Base-by-base conservation (phyloP, 2,888 invertebrate genomes). In the Linnaemya tessellans region DNA sequence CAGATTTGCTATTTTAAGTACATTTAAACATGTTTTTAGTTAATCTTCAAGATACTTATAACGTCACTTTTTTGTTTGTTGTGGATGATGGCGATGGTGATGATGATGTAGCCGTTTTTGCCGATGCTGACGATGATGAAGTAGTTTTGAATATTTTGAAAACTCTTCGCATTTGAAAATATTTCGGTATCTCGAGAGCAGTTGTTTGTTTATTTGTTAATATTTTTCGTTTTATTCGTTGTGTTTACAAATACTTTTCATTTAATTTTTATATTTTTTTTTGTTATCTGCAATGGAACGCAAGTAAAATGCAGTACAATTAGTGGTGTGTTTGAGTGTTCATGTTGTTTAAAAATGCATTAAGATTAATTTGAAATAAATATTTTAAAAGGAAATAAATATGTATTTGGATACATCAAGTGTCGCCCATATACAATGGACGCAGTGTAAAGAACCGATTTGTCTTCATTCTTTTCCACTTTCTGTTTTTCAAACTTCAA, bases 11-110 rank as follows among this genome's bases (percentile, higher is more conserved):
- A 70, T 79, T 68, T 84, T 74, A 84, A 84, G 73, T 84, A 81
- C 81, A 58, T 73, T 80, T 74, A 60, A 70, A 75, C 75, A 82
- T 85, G 82, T 82, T 82, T 75, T 74, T 79, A 75, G 74, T 79
- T 80, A 85, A 85, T 85, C 85, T 82, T 67, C 35, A 77, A 80
- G 82, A 85, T 82, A 82, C 82, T 82, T 79, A 82, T 64, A 80
- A 80, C 71, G 75, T 67, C 77, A 65, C 70, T 71, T 70, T 70
- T 80, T 67, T 49, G 73, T 73, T 80, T 58, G 71, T 56, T 49
- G 11, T 71, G 22, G 18, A 64, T 71, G 65, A 1, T 58, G 58
- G n/a, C 56, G 62, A 58, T 80, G 75, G 35, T 51, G 46, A 62
- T 73, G 74, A 2, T 46, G 65, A 5, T 22, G 62, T 20, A 18